phyloP scores from a whole-genome alignment of 2,113 vertebrate species.

The Antennarius striatus region DNA sequence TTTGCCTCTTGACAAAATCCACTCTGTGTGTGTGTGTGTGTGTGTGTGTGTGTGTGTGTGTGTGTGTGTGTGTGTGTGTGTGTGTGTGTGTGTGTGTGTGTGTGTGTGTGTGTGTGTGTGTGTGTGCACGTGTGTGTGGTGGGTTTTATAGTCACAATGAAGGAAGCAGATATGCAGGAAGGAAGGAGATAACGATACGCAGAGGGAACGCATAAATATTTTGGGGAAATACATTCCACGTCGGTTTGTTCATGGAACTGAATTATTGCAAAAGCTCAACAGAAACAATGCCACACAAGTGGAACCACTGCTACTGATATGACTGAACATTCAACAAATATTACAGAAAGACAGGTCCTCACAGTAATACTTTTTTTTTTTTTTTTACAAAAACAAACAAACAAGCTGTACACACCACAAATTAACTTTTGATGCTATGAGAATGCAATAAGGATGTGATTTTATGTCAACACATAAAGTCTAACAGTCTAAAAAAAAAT shows the following conservation, averaged over 20 bases:
- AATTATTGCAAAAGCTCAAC: constrained; percentile 12
- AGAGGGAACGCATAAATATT: constrained; percentile 56
- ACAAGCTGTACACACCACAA: too few relatives aligned
- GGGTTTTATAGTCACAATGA: constrained; percentile 16
- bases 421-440: too few relatives aligned
- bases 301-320: not conserved
- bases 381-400: too few relatives aligned
- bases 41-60: constrained; percentile 6
- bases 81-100: not conserved
- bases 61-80: constrained; percentile 1
- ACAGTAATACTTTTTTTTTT: not conserved
- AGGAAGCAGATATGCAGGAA: constrained; percentile 72
- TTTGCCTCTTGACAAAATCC: too few relatives aligned
- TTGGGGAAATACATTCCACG: constrained; percentile 53
- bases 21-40: not conserved
- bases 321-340: constrained; percentile 10
- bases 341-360: not conserved
- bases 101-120: constrained; percentile 4
- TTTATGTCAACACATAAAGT: too few relatives aligned
- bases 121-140: constrained; percentile 5
- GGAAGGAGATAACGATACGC: constrained; percentile 67
- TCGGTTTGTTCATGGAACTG: constrained; percentile 32
- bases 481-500: too few relatives aligned
- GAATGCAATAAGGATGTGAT: too few relatives aligned
- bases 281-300: not conserved